Evolutionary conservation across 1,140 invertebrate species (phyloP), one percentile per base, ranked within the genome.

Genomic region (Piezodorus guildinii): DNA sequence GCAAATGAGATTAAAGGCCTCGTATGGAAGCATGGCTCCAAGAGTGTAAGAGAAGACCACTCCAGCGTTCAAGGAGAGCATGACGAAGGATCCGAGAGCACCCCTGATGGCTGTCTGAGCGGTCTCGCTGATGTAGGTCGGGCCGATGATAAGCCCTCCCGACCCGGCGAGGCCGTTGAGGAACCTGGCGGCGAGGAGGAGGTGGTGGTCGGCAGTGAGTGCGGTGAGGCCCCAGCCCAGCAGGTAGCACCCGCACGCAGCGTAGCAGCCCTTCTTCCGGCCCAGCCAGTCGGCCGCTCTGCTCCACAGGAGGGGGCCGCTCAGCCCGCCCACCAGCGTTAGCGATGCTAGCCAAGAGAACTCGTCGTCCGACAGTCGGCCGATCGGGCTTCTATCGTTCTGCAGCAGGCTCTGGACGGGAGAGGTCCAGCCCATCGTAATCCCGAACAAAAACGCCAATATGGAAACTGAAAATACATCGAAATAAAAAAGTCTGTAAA

Each of bases 61-160:
- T 6, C 91, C 92, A n/a, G 87, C 71, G 1, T 86, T 88, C 2
- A 94, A 79, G 67, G 88, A 85, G 2, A 94, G 75, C 71, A 93
- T 90, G 70, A 92, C 90, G 68, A 88, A 83, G 0, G 90, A 85
- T 0, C 90, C 91, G 14, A 95, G 75, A 0, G 82, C 76, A 6
- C 91, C 92, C 19, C 90, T 77, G 63, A 90, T 82, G n/a, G 83
- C 81, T 0, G 85, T 81, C 70, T 92, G 86, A 0, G 89, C 86
- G 44, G 91, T 87, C 77, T 94, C 91, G 1, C 87, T 85, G 21
- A 94, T 84, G 72, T 93, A 94, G 70, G 91, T 85, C 0, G 90
- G 90, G 0, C 83, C 83, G 16, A 85, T 80, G 9, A 93, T 87
- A 69, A 88, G 89, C 15, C 85, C 82, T n/a, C 88, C 84, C 45